These are phyloP conservation scores for Oscheius sp. DNA, from an alignment of 2,888 invertebrate genomes.

Conservation along the genomic window DNA sequence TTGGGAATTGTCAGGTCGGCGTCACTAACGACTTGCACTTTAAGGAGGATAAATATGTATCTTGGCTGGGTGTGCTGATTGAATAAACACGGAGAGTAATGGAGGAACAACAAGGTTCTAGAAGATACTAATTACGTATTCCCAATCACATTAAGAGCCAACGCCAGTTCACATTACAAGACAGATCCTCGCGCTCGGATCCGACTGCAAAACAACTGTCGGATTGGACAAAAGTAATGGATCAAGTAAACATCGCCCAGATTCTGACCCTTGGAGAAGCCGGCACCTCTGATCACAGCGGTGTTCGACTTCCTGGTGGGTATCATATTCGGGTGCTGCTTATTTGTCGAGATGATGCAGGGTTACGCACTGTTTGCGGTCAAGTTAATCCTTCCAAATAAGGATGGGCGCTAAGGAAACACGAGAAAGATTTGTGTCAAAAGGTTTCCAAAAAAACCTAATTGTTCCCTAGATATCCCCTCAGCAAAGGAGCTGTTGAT, in stretches of 20 bases:
- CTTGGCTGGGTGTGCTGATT: slow-evolving; percentile 29
- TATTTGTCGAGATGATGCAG: slow-evolving; percentile 34
- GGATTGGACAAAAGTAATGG: not conserved
- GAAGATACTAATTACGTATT: slow-evolving; percentile 31
- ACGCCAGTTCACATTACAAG: slow-evolving; percentile 30
- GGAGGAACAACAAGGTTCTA: slow-evolving; percentile 36
- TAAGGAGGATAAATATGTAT: slow-evolving; percentile 21
- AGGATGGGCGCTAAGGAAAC: too few species aligned
- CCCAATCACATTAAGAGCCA: slow-evolving; percentile 34
- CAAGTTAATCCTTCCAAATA: slow-evolving; percentile 32
- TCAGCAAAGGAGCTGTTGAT: not conserved
- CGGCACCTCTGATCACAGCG: slow-evolving; percentile 30
- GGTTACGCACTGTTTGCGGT: slow-evolving; percentile 36
- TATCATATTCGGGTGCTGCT: slow-evolving; percentile 33
- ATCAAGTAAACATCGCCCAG: slow-evolving; percentile 1
- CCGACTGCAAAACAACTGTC: not conserved
- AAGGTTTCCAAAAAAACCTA: not conserved
- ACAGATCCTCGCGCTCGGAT: not conserved
- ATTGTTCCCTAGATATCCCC: not conserved
- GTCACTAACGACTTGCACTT: not conserved
- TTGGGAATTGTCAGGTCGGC: not conserved
- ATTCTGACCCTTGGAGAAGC: slow-evolving; percentile 4
- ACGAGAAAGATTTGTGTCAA: too few species aligned
- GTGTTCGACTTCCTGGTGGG: slow-evolving; percentile 38
- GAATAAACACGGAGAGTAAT: slow-evolving; percentile 38